Evolutionary conservation across 2,797 vertebrate species (phyloP), one percentile per base, ranked within the genome.

Genomic region (Sylvilagus floridanus): DNA sequence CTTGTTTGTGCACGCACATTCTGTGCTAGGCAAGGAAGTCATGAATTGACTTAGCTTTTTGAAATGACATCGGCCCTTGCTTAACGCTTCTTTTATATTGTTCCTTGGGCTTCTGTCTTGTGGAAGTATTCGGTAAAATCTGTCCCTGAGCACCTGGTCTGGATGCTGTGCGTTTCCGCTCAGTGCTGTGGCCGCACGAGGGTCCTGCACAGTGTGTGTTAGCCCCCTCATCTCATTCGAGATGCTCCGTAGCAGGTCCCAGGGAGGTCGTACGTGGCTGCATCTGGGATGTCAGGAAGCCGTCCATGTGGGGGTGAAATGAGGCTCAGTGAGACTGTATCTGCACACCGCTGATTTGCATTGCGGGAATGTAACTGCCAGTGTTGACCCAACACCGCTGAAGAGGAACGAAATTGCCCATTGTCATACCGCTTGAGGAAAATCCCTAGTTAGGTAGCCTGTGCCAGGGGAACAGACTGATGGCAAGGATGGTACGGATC

Each of bases 341-440:
- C 69, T 72, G 21, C 7, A 37, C 22, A 77, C 22, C 11, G 60
- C 16, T 71, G 24, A 32, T 81, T 71, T 65, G 86, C 54, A 35
- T 21, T 37, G 65, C 91, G 28, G 71, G 19, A 35, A 54, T 66
- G 2, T 30, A 82, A 77, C 16, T 83, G 69, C 79, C 71, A 71
- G 2, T 47, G 30, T 75, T 96, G 78, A 75, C 35, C 14, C 91
- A 42, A 79, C 78, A 42, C 66, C 88, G 24, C 75, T 91, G 26
- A 93, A 63, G 73, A 84, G 94, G 71, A 95, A 95, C 69, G 66
- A 93, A 71, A 50, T 52, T 52, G 10, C 54, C 42, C 28, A n/a
- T 95, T 87, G 35, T 50, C 42, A 69, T 63, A 52, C 16, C 26
- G 66, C 37, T 47, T 90, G n/a, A 57, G 52, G 88, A 47, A 73